Evolutionary conservation across 2,888 invertebrate genomes (phyloP).

Genomic region (Drosophila colorata): DNA sequence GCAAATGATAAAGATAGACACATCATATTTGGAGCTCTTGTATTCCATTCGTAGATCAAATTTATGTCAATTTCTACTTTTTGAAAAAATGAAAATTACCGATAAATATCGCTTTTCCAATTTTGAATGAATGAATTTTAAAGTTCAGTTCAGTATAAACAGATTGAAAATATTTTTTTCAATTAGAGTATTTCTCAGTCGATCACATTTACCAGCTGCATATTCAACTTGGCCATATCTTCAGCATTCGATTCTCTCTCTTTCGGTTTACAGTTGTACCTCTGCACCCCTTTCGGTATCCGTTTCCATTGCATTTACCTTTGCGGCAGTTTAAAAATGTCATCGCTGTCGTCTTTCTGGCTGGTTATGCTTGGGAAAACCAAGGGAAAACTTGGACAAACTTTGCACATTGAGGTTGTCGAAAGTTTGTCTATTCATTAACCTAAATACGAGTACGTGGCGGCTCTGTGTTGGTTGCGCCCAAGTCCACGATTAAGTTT

Average conservation of each 20-base stretch:
- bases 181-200: too few relatives aligned
- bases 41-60: too few relatives aligned
- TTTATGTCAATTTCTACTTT: too few relatives aligned
- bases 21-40: too few relatives aligned
- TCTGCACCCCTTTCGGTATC: slow-evolving; percentile 44
- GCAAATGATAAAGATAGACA: too few relatives aligned
- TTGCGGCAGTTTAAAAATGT: slow-evolving; percentile 52
- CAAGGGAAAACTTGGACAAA: slow-evolving; percentile 39
- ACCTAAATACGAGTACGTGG: slow-evolving; percentile 66
- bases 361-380: slow-evolving; percentile 37
- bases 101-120: not conserved
- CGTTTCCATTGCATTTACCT: slow-evolving; percentile 65
- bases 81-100: too few relatives aligned
- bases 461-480: slow-evolving; percentile 18
- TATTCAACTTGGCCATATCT: slow-evolving; percentile 57
- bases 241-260: slow-evolving; percentile 6
- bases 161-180: too few relatives aligned
- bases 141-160: too few relatives aligned
- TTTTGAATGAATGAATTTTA: too few relatives aligned
- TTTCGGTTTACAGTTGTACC: slow-evolving; percentile 15
- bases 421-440: slow-evolving; percentile 80
- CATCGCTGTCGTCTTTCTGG: slow-evolving; percentile 30
- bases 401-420: slow-evolving; percentile 77
- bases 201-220: slow-evolving; percentile 31
- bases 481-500: slow-evolving; percentile 64